Evolutionary conservation across 1,140 invertebrate species (phyloP).

Genomic region (Bacillus rossius): DNA sequence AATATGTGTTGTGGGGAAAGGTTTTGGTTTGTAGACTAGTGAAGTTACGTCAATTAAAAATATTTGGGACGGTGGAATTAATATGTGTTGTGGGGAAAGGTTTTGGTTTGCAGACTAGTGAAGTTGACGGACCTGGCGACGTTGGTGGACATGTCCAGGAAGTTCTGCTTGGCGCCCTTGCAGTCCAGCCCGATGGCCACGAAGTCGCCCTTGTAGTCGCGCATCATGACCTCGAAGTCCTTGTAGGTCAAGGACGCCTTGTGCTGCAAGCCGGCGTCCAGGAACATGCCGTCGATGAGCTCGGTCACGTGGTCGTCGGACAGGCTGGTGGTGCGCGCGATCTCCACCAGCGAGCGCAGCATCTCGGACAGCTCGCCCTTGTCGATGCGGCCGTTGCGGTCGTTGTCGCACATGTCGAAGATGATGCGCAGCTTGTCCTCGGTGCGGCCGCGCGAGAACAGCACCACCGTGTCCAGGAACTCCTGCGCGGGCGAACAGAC

Average conservation of each 20-base stretch:
- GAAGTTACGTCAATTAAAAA: too few species aligned
- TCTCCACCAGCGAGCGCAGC: slow-evolving; percentile 89
- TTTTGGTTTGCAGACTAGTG: too few species aligned
- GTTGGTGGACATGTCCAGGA: slow-evolving; percentile 90
- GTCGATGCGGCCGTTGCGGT: slow-evolving; percentile 92
- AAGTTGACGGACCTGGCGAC: slow-evolving; percentile 67
- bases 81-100: neutral
- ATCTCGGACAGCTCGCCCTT: slow-evolving; percentile 93
- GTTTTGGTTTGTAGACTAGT: neutral
- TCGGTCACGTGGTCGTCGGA: slow-evolving; percentile 88
- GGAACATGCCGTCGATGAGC: slow-evolving; percentile 92
- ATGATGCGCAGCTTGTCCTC: slow-evolving; percentile 96
- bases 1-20: neutral
- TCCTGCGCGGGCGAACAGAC: too few species aligned
- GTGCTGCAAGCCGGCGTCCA: slow-evolving; percentile 84
- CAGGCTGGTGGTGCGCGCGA: slow-evolving; percentile 85
- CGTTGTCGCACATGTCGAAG: slow-evolving; percentile 98
- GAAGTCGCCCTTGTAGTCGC: slow-evolving; percentile 94
- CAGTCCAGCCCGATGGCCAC: slow-evolving; percentile 94
- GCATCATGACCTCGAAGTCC: slow-evolving; percentile 95
- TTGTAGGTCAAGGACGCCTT: slow-evolving; percentile 91
- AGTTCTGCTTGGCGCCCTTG: slow-evolving; percentile 95
- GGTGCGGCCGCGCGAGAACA: slow-evolving; percentile 86
- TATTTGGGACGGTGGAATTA: neutral
- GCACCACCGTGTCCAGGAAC: slow-evolving; percentile 92